Conservation (phyloP, 2,888 invertebrate species). For the Noctuana brunneofusca region DNA sequence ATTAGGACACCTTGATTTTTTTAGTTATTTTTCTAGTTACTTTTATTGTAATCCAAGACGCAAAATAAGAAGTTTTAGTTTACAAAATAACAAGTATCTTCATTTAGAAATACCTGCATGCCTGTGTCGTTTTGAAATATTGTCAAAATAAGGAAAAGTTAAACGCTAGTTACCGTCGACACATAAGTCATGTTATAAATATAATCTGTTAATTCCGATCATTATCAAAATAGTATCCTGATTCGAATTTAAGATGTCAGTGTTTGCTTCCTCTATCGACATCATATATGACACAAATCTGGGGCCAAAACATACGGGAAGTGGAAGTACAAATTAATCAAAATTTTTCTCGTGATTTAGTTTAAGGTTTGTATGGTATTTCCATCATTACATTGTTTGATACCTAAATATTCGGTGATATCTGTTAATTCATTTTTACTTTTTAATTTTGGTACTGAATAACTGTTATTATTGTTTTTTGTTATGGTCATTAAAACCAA, state of each 20-base stretch:
- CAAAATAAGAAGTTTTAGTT: conserved; percentile 16
- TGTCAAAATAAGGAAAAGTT: conserved; percentile 33
- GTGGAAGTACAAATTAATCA: conserved; percentile 74
- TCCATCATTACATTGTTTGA: conserved; percentile 14
- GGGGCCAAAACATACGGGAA: conserved; percentile 77
- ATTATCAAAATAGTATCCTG: neutral
- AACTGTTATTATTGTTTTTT: conserved; percentile 11
- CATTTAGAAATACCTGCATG: conserved; percentile 3
- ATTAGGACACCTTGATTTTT: conserved; percentile 27
- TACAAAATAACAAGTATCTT: neutral
- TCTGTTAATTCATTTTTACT: conserved; percentile 7
- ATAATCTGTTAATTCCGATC: neutral
- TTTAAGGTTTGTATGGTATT: conserved; percentile 51
- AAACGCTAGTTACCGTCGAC: conserved; percentile 38
- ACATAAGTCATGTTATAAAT: neutral
- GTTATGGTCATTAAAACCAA: conserved; percentile 1
- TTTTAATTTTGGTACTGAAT: too few relatives aligned
- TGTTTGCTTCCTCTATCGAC: conserved; percentile 38
- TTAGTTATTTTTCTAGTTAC: conserved; percentile 22
- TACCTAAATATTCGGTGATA: conserved; percentile 3
- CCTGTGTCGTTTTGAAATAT: conserved; percentile 35
- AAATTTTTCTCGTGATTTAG: conserved; percentile 69
- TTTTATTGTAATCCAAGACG: conserved; percentile 23
- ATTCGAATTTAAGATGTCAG: conserved; percentile 20
- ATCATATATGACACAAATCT: conserved; percentile 64